Evolutionary conservation across 30 jellyfish, hydroid and myxozoan species (phyloP).

Genomic region (Mastigias papua): DNA sequence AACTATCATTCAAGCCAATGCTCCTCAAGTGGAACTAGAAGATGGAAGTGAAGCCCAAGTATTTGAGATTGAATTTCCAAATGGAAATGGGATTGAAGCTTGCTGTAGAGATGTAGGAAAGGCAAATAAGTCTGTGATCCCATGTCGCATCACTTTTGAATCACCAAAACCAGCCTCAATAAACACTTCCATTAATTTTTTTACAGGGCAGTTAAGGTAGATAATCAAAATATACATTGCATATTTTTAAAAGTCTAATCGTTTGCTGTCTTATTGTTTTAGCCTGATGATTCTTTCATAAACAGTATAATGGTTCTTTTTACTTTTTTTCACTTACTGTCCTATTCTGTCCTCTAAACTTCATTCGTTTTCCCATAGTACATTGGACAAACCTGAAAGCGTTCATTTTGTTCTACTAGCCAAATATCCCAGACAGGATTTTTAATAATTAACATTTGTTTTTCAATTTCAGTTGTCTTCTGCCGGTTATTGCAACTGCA

Average conservation of each 20-base stretch:
- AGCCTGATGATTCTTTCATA: too few relatives aligned
- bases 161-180: constrained; percentile 90
- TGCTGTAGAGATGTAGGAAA: constrained; percentile 74
- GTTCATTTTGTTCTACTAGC: too few relatives aligned
- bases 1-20: constrained; percentile 6
- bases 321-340: too few relatives aligned
- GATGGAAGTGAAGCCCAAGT: constrained; percentile 82
- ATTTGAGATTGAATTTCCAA: constrained; percentile 69
- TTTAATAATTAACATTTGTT: too few relatives aligned
- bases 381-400: too few relatives aligned
- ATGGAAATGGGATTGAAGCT: constrained; percentile 68
- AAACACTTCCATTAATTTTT: constrained; percentile 52
- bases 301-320: too few relatives aligned
- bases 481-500: constrained; percentile 89
- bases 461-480: constrained; percentile 1
- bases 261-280: too few relatives aligned
- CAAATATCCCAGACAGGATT: too few relatives aligned
- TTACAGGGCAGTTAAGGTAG: constrained; percentile 73
- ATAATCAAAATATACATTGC: too few relatives aligned
- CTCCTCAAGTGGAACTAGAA: constrained; percentile 81
- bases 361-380: too few relatives aligned
- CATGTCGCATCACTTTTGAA: constrained; percentile 69
- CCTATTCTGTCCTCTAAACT: too few relatives aligned
- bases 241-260: too few relatives aligned
- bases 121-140: constrained; percentile 63